phyloP scores from a whole-genome alignment of 2,888 invertebrate species.

The Calameuta filiformis region DNA sequence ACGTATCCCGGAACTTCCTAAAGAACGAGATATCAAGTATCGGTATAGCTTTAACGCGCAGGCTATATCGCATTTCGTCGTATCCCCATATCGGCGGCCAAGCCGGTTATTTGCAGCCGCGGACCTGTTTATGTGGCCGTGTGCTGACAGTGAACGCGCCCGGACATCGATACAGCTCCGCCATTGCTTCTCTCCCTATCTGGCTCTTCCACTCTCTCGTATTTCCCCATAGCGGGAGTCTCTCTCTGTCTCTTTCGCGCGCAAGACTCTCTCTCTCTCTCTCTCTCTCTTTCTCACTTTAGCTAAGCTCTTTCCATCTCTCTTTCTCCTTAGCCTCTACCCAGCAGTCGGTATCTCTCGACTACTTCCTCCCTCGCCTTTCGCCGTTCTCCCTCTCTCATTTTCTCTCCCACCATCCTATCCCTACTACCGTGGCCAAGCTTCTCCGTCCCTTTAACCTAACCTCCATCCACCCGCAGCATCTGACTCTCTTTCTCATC shows the following conservation, averaged over 20 bases:
- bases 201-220: constrained; percentile 16
- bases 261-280: not conserved
- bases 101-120: constrained; percentile 6
- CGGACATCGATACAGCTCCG: constrained; percentile 60
- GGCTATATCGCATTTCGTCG: not conserved
- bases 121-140: constrained; percentile 24
- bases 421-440: not conserved
- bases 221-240: not conserved
- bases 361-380: constrained; percentile 14
- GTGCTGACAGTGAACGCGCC: constrained; percentile 50
- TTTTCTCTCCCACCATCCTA: not conserved
- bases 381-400: not conserved
- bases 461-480: not conserved
- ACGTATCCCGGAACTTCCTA: not conserved
- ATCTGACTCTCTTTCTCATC: not conserved
- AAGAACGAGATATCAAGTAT: not conserved
- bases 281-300: constrained; percentile 7
- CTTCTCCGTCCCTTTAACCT: not conserved
- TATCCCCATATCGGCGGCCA: not conserved
- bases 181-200: constrained; percentile 50
- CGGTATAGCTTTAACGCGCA: not conserved
- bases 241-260: not conserved
- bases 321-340: constrained; percentile 21
- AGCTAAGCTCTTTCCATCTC: constrained; percentile 26
- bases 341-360: constrained; percentile 23